phyloP scores from a whole-genome alignment of 1,140 invertebrate genomes.

The Polypedilum pembai region DNA sequence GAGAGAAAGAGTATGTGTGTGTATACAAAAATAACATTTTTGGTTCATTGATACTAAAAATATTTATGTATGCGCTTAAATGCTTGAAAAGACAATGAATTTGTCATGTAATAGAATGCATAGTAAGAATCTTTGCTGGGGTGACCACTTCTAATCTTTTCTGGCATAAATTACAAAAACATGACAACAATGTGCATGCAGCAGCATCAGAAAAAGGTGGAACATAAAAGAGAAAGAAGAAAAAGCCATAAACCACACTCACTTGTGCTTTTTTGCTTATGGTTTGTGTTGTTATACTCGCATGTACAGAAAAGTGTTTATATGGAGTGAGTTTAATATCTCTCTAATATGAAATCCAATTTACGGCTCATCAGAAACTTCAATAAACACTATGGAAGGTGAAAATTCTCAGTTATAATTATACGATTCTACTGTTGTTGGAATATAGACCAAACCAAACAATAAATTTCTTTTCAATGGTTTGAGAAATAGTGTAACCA shows the following conservation, averaged over 20 bases:
- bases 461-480: not conserved
- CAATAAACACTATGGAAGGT: not conserved
- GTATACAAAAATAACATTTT: not conserved
- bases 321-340: not conserved
- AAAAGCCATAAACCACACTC: not conserved
- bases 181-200: not conserved
- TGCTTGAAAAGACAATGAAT: no score
- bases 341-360: not conserved
- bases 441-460: not conserved
- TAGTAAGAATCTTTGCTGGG: no score
- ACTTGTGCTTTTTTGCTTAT: not conserved
- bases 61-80: no score
- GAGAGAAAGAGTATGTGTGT: not conserved
- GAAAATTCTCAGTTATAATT: not conserved
- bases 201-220: slow-evolving; percentile 1
- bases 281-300: not conserved
- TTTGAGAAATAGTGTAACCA: not conserved
- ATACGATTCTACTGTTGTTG: not conserved
- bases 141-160: no score
- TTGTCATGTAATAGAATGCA: no score
- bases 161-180: no score
- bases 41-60: no score
- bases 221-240: not conserved
- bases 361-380: not conserved
- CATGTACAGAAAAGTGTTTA: not conserved